Base-by-base conservation (phyloP, 2,113 vertebrate species). In the Dendrocopos noguchii region DNA sequence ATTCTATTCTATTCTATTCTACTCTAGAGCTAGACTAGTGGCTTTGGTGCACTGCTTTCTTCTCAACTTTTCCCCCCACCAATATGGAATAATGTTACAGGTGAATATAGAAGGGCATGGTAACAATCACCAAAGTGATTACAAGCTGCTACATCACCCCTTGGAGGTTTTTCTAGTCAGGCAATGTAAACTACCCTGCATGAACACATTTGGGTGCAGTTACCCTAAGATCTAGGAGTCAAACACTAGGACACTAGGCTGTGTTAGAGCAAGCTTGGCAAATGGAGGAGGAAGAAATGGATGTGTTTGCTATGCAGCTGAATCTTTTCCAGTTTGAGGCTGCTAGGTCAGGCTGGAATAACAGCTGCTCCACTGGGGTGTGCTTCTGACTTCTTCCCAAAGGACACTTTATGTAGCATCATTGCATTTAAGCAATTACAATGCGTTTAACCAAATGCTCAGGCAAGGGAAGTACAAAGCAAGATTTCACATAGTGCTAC, bases 151-250 rank as follows among this genome's bases (percentile, higher is more conserved):
- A 31, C 21, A 75, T 29, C 16, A 34, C 24, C 7, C 21, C 33
- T 74, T 60, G 20, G 21, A 22, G 6, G 0, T n/a, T 59, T 70
- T 80, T 80, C 53, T 39, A 67, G 80, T 52, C 29, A 36, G 57
- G 17, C 10, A 28, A 1, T 22, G 8, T 68, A 53, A 90, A 53
- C 17, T 33, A 50, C 17, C 24, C 21, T 46, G 27, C 19, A 17
- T 44, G 56, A 47, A 76, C 68, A 50, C 0, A 0, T 56, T 93
- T 61, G 1, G 5, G 3, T 67, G 27, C 1, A 2, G 50, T 72
- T 68, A 39, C 36, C 18, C 4, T 16, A 20, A 31, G 36, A 65
- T 76, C 31, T 36, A 29, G 25, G 36, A 82, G 33, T 17, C 31
- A 8, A 12, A 17, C 56, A 34, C 28, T 57, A 18, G 78, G 31